Conservation (phyloP, 2,797 vertebrate genomes). For the Diplodus puntazzo region DNA sequence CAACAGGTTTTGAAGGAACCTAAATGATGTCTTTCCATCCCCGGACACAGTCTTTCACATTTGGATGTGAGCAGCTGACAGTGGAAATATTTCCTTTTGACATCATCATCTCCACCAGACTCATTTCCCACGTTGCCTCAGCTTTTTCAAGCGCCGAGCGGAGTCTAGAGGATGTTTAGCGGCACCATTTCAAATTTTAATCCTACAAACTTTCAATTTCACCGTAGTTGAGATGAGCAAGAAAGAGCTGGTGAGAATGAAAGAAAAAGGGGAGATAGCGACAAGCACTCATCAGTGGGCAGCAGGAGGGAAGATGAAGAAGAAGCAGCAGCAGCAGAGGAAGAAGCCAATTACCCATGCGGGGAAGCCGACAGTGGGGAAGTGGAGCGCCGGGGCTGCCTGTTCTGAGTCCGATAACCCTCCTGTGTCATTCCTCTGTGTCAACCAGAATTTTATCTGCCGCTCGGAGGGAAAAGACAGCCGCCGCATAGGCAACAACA, state of each 20-base stretch:
- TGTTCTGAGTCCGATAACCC: constrained; percentile 73
- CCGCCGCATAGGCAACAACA: constrained; percentile 48
- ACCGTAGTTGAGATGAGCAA: constrained; percentile 29
- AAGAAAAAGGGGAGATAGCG: constrained; percentile 43
- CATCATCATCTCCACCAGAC: constrained; percentile 54
- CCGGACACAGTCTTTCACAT: constrained; percentile 32
- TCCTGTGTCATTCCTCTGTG: constrained; percentile 66
- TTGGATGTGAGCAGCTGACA: constrained; percentile 22
- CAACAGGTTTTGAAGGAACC: constrained; percentile 30
- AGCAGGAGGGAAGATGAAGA: constrained; percentile 32
- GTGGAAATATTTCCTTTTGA: constrained; percentile 58
- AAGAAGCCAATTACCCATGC: constrained; percentile 73
- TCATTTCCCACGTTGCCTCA: constrained; percentile 40
- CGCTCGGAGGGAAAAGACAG: constrained; percentile 50
- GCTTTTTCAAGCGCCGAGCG: constrained; percentile 30
- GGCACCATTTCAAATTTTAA: constrained; percentile 61
- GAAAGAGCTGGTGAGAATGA: constrained; percentile 24
- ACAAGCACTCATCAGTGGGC: constrained; percentile 58
- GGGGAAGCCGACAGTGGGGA: constrained; percentile 48
- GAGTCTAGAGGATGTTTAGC: constrained; percentile 48
- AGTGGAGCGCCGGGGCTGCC: constrained; percentile 52
- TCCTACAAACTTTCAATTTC: constrained; percentile 72
- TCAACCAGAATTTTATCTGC: constrained; percentile 67
- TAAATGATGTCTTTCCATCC: constrained; percentile 35
- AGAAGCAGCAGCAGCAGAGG: constrained; percentile 40